These are phyloP conservation scores for Zaprionus vittiger DNA, from an alignment of 1,140 invertebrate genomes.

Conservation along the genomic window DNA sequence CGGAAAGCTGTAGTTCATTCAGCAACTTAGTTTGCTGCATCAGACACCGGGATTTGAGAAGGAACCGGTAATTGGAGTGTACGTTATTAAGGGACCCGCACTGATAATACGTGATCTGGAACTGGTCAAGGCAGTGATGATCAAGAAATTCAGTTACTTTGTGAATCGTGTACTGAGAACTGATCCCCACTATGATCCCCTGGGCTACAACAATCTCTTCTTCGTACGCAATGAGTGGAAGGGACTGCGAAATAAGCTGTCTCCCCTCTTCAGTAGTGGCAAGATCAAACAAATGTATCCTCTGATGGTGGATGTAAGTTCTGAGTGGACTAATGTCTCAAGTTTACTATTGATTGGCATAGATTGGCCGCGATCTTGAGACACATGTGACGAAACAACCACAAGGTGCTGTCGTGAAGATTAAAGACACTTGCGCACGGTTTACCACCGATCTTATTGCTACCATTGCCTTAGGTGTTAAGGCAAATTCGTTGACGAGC, in stretches of 20 bases:
- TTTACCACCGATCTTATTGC: slow-evolving; percentile 87
- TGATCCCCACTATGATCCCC: slow-evolving; percentile 56
- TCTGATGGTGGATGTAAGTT: slow-evolving; percentile 79
- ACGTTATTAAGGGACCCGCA: slow-evolving; percentile 79
- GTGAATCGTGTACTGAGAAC: slow-evolving; percentile 52
- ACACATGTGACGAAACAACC: slow-evolving; percentile 11
- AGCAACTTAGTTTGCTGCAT: slow-evolving; percentile 46
- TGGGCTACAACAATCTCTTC: slow-evolving; percentile 69
- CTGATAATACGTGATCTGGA: slow-evolving; percentile 85
- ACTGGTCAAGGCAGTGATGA: slow-evolving; percentile 85
- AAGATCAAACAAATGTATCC: slow-evolving; percentile 86
- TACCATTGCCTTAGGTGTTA: slow-evolving; percentile 86
- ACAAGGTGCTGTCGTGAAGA: slow-evolving; percentile 1
- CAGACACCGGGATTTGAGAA: slow-evolving; percentile 47
- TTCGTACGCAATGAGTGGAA: slow-evolving; percentile 84
- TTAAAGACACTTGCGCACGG: slow-evolving; percentile 84
- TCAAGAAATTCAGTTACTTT: slow-evolving; percentile 85
- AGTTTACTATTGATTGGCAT: not conserved
- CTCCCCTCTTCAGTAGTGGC: slow-evolving; percentile 85
- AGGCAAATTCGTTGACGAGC: slow-evolving; percentile 85
- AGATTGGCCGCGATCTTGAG: slow-evolving; percentile 68
- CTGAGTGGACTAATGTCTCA: not conserved
- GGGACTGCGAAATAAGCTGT: slow-evolving; percentile 84
- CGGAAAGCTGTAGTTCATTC: slow-evolving; percentile 23
- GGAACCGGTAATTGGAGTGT: slow-evolving; percentile 76